Percentiles rank a stretch among this genome's conserved stretches.
Conservation (phyloP, 2,797 vertebrate species). For the Pangasius macronema region DNA sequence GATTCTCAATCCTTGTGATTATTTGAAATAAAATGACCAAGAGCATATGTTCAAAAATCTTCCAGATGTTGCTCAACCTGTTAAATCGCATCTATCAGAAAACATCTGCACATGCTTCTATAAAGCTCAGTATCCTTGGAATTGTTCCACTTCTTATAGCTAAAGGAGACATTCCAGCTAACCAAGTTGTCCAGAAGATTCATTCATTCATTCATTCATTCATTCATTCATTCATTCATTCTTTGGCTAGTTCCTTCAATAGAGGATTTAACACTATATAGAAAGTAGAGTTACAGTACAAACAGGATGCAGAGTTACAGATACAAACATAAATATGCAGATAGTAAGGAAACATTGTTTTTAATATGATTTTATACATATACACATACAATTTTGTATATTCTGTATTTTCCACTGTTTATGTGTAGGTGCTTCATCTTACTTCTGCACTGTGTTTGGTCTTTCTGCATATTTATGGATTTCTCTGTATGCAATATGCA, state of each 20-base stretch:
- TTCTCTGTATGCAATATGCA: neutral
- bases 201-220: neutral
- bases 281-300: neutral
- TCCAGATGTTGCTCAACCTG: conserved; percentile 10
- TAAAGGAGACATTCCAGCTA: neutral
- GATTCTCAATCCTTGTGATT: neutral
- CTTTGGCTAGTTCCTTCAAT: neutral
- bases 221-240: no score
- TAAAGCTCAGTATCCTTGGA: neutral
- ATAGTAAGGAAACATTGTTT: neutral
- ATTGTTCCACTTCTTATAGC: neutral
- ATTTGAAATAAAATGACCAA: neutral
- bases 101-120: neutral
- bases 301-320: neutral
- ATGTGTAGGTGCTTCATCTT: neutral
- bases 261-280: neutral
- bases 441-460: neutral
- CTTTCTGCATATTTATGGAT: neutral
- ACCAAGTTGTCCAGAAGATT: neutral
- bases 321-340: neutral
- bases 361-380: neutral
- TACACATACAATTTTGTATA: neutral
- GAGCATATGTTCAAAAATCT: neutral
- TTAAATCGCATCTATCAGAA: neutral
- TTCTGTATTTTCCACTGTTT: neutral